phyloP scores from a whole-genome alignment of 2,797 vertebrate species.

The Chelmon rostratus region DNA sequence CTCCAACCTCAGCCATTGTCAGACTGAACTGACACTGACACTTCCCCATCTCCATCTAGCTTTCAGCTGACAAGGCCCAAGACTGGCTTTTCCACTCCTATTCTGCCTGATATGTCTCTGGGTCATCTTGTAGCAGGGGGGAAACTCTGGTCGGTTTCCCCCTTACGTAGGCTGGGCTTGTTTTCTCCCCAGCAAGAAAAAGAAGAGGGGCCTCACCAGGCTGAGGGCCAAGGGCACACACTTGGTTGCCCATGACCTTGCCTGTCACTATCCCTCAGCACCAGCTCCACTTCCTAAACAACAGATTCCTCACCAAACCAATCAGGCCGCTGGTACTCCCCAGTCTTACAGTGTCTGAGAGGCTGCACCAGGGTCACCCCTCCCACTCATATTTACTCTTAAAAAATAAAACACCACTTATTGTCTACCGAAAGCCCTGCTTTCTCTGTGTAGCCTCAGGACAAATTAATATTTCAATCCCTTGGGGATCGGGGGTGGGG shows the following conservation, averaged over 20 bases:
- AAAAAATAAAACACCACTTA: slow-evolving; percentile 92
- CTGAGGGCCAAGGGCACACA: slow-evolving; percentile 83
- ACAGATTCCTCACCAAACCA: slow-evolving; percentile 75
- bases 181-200: slow-evolving; percentile 67
- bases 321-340: slow-evolving; percentile 71
- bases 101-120: slow-evolving; percentile 83
- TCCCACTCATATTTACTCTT: slow-evolving; percentile 81
- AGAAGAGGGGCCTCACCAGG: slow-evolving; percentile 63
- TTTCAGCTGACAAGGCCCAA: slow-evolving; percentile 82
- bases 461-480: slow-evolving; percentile 98
- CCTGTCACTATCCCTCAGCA: slow-evolving; percentile 85
- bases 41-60: slow-evolving; percentile 73
- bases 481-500: slow-evolving; percentile 86
- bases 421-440: slow-evolving; percentile 86
- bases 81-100: slow-evolving; percentile 80
- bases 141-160: slow-evolving; percentile 51
- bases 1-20: slow-evolving; percentile 77
- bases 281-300: slow-evolving; percentile 73
- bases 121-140: slow-evolving; percentile 77
- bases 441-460: slow-evolving; percentile 90
- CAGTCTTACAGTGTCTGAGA: slow-evolving; percentile 59
- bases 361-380: slow-evolving; percentile 74
- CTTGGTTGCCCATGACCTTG: slow-evolving; percentile 82
- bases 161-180: slow-evolving; percentile 63
- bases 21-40: slow-evolving; percentile 79